Base-by-base conservation (phyloP, 2,888 invertebrate species). In the Torymus texanus region DNA sequence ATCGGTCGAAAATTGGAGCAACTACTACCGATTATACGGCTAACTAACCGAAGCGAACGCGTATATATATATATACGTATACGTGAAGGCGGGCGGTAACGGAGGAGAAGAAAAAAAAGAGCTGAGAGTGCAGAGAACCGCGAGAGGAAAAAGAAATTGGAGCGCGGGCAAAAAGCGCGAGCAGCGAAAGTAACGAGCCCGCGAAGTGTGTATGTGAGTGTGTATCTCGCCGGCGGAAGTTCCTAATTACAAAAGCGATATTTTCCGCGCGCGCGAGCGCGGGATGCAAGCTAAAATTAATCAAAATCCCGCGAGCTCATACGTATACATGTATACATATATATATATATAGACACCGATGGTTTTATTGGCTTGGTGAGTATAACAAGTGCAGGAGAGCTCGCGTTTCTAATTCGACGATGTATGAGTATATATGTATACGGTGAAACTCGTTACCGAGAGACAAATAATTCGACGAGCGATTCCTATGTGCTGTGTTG, bases 241-340 rank as follows among this genome's bases (percentile, higher is more conserved):
- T 5, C 71, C 77, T 80, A 80, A 80, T 80, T 80, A 75, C 80
- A 66, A 76, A 74, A 71, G 77, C 71, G 74, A 80, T 80, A 77
- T 66, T 80, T 80, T 74, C 70, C 41, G 41, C 41, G 21, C 21
- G 2, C n/a, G n/a, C n/a, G 29, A 29, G 29, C 29, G 41, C 80
- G 74, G 67, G 80, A 80, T 77, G 76, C 65, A 77, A 67, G 73
- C 76, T 73, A 76, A 73, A 80, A 80, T 80, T 80, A 80, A 79
- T 79, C 75, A 75, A 79, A 79, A 79, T 80, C 70, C 41, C 29
- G 56, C 51, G 24, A 12, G 59, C 51, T 21, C 16, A 0, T 18
- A 2, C 16, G 2, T 18, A 2, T n/a, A 53, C 8, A 51, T 51
- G 18, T 12, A 51, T 12, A 16, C 51, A 68, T 24, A 56, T 10